Conservation (phyloP, 64 coral and sea anemone species). For the Actinia equina region DNA sequence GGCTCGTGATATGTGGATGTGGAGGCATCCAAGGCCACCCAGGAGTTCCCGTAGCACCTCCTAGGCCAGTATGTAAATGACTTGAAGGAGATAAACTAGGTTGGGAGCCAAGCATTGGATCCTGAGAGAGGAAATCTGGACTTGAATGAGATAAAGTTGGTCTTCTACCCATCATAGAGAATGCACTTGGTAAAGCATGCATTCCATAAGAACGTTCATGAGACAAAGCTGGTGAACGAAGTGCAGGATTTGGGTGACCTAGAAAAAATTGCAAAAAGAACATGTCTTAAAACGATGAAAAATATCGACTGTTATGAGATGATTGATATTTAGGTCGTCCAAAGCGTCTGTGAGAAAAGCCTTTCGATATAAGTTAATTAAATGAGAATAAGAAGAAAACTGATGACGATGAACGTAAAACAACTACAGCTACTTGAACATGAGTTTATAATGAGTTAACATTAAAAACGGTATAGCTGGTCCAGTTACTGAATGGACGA, state of each 20-base stretch:
- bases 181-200: conserved; percentile 82
- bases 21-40: conserved; percentile 83
- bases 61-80: conserved; percentile 62
- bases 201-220: conserved; percentile 93
- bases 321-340: neutral
- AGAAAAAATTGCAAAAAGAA: conserved; percentile 46
- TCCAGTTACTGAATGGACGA: conserved; percentile 28
- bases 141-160: conserved; percentile 63
- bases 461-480: neutral
- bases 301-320: neutral
- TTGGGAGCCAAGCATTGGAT: conserved; percentile 83
- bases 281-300: conserved; percentile 17
- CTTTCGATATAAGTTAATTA: neutral
- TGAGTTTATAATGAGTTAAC: conserved; percentile 23
- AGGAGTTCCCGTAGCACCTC: conserved; percentile 53
- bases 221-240: conserved; percentile 93
- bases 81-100: conserved; percentile 78
- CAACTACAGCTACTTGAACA: conserved; percentile 27
- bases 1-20: conserved; percentile 76
- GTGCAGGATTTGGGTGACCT: conserved; percentile 90
- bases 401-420: conserved; percentile 6
- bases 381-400: neutral
- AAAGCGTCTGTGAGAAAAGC: neutral
- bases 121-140: conserved; percentile 67
- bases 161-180: conserved; percentile 97